Evolutionary conservation across 2,888 invertebrate species (phyloP).

Genomic region (Caenorhabditis doughertyi): DNA sequence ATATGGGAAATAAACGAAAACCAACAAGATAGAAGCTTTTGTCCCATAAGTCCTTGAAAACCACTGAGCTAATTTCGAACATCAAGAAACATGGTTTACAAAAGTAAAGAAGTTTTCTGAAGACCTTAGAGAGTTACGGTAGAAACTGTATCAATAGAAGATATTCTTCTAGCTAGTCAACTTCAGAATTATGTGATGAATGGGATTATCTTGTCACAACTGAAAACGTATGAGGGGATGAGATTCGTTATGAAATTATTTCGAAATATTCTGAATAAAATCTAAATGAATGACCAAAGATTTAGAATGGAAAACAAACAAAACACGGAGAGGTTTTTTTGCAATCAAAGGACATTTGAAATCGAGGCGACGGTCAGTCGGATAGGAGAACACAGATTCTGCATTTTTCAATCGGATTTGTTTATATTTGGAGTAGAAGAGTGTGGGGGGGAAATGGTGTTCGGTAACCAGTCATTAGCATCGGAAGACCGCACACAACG

Average conservation of each 20-base stretch:
- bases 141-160: too few relatives aligned
- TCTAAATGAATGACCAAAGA: not conserved
- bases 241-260: too few relatives aligned
- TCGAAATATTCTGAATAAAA: slow-evolving; percentile 5
- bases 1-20: not conserved
- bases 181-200: too few relatives aligned
- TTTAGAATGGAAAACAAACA: not conserved
- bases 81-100: not conserved
- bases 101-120: too few relatives aligned
- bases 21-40: too few relatives aligned
- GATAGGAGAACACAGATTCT: not conserved
- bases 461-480: slow-evolving; percentile 62
- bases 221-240: too few relatives aligned
- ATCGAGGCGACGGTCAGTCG: slow-evolving; percentile 38
- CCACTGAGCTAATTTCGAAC: too few relatives aligned
- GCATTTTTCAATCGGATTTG: slow-evolving; percentile 55
- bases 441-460: too few relatives aligned
- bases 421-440: slow-evolving; percentile 19
- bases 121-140: too few relatives aligned
- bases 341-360: slow-evolving; percentile 12
- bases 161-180: too few relatives aligned
- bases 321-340: not conserved
- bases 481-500: slow-evolving; percentile 47
- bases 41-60: too few relatives aligned
- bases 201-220: not conserved